These are phyloP conservation scores for Morone saxatilis DNA, from an alignment of 2,113 vertebrate genomes.

Conservation along the genomic window DNA sequence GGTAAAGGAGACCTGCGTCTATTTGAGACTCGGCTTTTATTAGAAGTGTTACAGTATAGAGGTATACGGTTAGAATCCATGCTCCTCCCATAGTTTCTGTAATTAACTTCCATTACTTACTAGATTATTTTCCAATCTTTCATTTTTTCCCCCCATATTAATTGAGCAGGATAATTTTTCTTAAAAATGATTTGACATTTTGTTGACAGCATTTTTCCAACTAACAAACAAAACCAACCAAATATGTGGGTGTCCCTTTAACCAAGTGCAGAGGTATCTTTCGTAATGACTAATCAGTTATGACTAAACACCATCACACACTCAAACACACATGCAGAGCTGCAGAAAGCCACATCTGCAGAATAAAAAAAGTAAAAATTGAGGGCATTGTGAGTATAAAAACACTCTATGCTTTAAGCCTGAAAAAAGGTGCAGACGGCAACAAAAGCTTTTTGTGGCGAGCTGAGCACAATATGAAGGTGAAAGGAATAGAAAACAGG, in stretches of 20 bases:
- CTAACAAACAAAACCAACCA: background rate
- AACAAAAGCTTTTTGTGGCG: constrained; percentile 72
- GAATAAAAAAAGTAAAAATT: constrained; percentile 19
- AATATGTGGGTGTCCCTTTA: background rate
- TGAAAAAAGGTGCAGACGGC: constrained; percentile 48
- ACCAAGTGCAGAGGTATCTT: constrained; percentile 7
- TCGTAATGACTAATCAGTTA: constrained; percentile 1
- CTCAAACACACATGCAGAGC: background rate
- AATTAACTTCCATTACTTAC: background rate
- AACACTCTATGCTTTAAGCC: constrained; percentile 8
- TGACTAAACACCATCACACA: background rate
- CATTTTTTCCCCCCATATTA: background rate
- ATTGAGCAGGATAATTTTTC: background rate
- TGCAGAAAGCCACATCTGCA: constrained; percentile 25
- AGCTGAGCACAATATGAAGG: constrained; percentile 51
- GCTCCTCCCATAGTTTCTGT: too few relatives aligned
- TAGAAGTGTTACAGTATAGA: too few relatives aligned
- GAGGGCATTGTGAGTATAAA: constrained; percentile 25
- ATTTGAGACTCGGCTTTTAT: too few relatives aligned
- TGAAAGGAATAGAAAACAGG: constrained; percentile 71
- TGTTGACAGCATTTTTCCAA: background rate
- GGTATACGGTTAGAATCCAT: too few relatives aligned
- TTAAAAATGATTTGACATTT: background rate
- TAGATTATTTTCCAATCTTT: background rate
- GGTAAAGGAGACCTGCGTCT: too few relatives aligned